Evolutionary conservation across 2,113 vertebrate species (phyloP).

Genomic region (Alouatta palliata): DNA sequence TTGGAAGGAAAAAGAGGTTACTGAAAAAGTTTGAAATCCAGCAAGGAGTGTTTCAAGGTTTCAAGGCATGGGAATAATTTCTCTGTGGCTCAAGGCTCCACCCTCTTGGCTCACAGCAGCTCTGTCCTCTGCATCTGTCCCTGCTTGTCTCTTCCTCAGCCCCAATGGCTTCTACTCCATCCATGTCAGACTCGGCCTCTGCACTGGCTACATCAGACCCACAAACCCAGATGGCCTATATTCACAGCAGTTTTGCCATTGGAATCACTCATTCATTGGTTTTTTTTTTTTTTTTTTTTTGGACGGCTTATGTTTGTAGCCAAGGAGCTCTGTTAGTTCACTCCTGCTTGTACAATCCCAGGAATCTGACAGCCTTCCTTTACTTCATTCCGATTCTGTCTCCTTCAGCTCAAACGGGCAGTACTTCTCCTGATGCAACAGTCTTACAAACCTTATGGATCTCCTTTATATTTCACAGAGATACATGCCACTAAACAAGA

Average conservation of each 20-base stretch:
- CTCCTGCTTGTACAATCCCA: background rate
- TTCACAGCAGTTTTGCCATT: background rate
- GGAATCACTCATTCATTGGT: background rate
- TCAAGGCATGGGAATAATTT: background rate
- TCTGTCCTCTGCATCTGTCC: background rate
- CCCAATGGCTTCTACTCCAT: no score
- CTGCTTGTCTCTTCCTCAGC: background rate
- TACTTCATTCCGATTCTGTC: background rate
- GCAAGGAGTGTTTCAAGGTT: background rate
- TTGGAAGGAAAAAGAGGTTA: background rate
- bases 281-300: background rate
- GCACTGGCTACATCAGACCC: background rate
- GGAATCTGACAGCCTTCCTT: background rate
- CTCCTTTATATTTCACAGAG: background rate
- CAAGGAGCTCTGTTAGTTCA: background rate
- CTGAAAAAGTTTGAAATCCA: background rate
- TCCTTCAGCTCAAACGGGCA: background rate
- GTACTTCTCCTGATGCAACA: background rate
- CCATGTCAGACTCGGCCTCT: background rate
- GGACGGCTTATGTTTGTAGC: background rate
- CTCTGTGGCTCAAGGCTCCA: background rate
- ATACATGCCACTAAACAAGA: background rate
- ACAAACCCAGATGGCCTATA: background rate
- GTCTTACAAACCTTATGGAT: background rate
- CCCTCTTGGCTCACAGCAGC: background rate